Evolutionary conservation across 2,888 invertebrate species (phyloP), one percentile per base, ranked within the genome.

Genomic region (Lamproptera curius): DNA sequence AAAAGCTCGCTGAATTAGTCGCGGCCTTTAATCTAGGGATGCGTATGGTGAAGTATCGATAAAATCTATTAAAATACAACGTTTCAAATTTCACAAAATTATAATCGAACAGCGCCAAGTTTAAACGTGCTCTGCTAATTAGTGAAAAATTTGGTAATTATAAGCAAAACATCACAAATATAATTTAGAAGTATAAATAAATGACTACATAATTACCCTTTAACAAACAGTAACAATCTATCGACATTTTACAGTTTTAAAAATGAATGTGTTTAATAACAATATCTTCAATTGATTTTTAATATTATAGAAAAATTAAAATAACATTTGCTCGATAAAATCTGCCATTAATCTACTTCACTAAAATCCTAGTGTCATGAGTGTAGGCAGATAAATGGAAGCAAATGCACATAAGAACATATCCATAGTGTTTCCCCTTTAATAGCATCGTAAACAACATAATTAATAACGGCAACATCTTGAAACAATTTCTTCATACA

Each of bases 181-280:
- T 16, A 37, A 41, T 36, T 36, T 9, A 16, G 16, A 36, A 36
- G n/a, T 36, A 36, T 36, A 31, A 31, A 31, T 31, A 31, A n/a
- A 31, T 31, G 31, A 31, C 31, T 31, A 31, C 31, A 31, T 31
- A 31, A 31, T 31, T n/a, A 31, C 31, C 31, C 31, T 31, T 31
- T n/a, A 11, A 31, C 31, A 31, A 31, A 31, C 31, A 31, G 3
- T 31, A n/a, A n/a, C 3, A 13, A 5, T n/a, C n/a, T n/a, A n/a
- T n/a, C n/a, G n/a, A n/a, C n/a, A n/a, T n/a, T n/a, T n/a, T 11
- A 11, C 31, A 11, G 31, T 31, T 31, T 5, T 28, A 31, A 28
- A 31, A 31, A n/a, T 31, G 13, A 31, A n/a, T 4, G 31, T 3
- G 2, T 28, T 11, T 31, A n/a, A 31, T 11, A 31, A 31, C 11